These are phyloP conservation scores for Cataglyphis rosenhaueri DNA, from an alignment of 2,888 invertebrate genomes.

Conservation along the genomic window DNA sequence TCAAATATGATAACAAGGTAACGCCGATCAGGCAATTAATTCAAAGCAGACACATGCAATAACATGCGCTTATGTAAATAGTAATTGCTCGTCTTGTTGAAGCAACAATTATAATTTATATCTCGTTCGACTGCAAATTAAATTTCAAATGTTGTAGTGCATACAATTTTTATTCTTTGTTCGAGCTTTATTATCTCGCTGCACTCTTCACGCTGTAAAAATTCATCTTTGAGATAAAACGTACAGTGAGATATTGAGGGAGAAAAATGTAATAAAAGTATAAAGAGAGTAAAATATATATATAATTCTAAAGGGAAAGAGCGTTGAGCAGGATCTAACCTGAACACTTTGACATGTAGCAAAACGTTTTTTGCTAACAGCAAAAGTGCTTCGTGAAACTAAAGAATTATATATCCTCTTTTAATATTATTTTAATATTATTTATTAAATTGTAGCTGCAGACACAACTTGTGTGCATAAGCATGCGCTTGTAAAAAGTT, in stretches of 20 bases:
- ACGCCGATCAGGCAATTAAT: slow-evolving; percentile 10
- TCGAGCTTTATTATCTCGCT: neutral
- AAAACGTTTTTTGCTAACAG: slow-evolving; percentile 42
- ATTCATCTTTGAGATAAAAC: slow-evolving; percentile 22
- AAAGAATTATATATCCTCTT: slow-evolving; percentile 33
- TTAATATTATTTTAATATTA: slow-evolving; percentile 16
- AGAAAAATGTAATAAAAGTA: neutral
- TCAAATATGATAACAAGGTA: neutral
- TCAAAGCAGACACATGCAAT: neutral
- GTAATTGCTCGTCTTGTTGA: neutral
- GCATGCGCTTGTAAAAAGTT: slow-evolving; percentile 3
- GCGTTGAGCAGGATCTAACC: neutral
- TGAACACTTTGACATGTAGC: slow-evolving; percentile 31
- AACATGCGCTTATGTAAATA: neutral
- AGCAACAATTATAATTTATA: neutral
- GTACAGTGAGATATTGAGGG: neutral
- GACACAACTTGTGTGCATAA: slow-evolving; percentile 33
- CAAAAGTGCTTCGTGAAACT: slow-evolving; percentile 21
- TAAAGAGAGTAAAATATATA: neutral
- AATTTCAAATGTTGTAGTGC: neutral
- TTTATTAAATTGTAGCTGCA: slow-evolving; percentile 43
- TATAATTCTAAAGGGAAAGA: slow-evolving; percentile 1
- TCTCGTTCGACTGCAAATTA: neutral
- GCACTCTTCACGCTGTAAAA: neutral
- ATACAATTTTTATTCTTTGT: neutral